Evolutionary conservation across 2,113 vertebrate species (phyloP).

Genomic region (Deroptyus accipitrinus): DNA sequence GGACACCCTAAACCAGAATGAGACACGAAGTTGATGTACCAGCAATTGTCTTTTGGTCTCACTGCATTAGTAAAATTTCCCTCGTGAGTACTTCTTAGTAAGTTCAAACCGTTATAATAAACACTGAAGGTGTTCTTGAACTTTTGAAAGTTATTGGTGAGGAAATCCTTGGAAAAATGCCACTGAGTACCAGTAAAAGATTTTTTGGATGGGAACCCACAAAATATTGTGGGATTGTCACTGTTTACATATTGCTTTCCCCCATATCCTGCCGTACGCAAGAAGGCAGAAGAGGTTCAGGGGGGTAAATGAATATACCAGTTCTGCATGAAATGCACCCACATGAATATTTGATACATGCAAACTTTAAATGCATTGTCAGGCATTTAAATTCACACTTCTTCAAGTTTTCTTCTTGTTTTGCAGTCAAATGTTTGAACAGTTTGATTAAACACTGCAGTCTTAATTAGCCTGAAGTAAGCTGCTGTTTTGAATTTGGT

Average conservation of each 20-base stretch:
- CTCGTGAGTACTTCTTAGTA: neutral
- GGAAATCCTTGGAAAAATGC: neutral
- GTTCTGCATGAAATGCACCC: neutral
- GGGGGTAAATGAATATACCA: neutral
- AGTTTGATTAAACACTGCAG: neutral
- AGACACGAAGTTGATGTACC: neutral
- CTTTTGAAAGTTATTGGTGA: neutral
- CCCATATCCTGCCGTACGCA: neutral
- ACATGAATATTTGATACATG: neutral
- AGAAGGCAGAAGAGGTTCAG: neutral
- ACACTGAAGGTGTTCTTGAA: neutral
- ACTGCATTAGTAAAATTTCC: neutral
- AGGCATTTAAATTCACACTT: neutral
- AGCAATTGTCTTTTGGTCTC: neutral
- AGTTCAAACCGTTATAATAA: neutral
- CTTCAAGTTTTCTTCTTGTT: neutral
- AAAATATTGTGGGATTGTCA: neutral
- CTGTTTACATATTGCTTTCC: neutral
- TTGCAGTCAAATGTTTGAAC: slow-evolving; percentile 1
- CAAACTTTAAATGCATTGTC: neutral
- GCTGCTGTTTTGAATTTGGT: neutral
- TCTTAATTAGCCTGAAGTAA: neutral
- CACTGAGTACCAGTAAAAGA: neutral
- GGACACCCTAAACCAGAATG: neutral
- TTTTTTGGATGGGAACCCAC: neutral